Percentiles rank a stretch among this genome's conserved stretches.
Conservation (phyloP, 2,113 vertebrate species). For the Poeciliopsis prolifica region DNA sequence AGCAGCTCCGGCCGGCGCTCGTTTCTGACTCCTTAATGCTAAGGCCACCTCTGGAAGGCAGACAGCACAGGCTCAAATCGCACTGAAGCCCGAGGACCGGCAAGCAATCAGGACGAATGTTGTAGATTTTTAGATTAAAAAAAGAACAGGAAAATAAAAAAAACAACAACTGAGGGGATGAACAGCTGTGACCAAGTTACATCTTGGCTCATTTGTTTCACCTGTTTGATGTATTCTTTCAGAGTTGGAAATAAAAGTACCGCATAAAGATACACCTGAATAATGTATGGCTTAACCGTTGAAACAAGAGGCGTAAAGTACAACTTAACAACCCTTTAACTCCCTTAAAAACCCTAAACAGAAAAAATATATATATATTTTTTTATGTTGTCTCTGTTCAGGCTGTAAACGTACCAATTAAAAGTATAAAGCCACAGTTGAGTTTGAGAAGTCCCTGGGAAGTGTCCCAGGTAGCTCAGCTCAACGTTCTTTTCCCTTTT, state of each 20-base stretch:
- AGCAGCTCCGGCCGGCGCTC: slow-evolving; percentile 17
- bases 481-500: slow-evolving; percentile 48
- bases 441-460: slow-evolving; percentile 43
- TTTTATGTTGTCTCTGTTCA: slow-evolving; percentile 17
- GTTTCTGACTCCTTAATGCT: slow-evolving; percentile 16
- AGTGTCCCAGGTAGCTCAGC: slow-evolving; percentile 43
- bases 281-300: too few relatives aligned
- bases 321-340: not conserved
- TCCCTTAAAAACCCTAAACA: slow-evolving; percentile 10
- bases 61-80: slow-evolving; percentile 43
- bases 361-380: not conserved
- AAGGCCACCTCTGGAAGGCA: slow-evolving; percentile 38
- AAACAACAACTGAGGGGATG: not conserved
- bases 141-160: too few relatives aligned
- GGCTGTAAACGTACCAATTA: slow-evolving; percentile 44
- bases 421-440: slow-evolving; percentile 31
- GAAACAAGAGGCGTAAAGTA: slow-evolving; percentile 3
- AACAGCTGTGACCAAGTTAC: not conserved
- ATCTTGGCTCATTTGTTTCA: not conserved
- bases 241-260: not conserved
- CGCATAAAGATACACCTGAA: not conserved
- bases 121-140: slow-evolving; percentile 20
- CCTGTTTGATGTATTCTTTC: not conserved
- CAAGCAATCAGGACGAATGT: slow-evolving; percentile 31
- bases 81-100: slow-evolving; percentile 35